phyloP scores from a whole-genome alignment of 2,888 invertebrate species.

The Pristionchus fissidentatus region DNA sequence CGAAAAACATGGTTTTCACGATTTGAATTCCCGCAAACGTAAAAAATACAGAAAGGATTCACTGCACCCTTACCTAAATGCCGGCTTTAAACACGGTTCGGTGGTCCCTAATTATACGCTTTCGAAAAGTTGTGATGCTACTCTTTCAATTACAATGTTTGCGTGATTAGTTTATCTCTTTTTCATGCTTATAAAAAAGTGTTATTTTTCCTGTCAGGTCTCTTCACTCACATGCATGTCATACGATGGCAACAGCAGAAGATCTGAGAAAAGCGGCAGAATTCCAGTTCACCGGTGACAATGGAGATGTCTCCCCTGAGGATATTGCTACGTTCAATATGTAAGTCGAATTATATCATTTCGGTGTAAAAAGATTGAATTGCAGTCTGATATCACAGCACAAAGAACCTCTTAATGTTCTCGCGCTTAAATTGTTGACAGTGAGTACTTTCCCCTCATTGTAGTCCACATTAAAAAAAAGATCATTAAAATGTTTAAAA shows the following conservation, averaged over 20 bases:
- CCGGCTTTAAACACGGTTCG: no score
- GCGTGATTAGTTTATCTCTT: no score
- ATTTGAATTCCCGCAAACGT: no score
- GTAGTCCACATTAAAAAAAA: background rate
- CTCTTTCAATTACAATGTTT: no score
- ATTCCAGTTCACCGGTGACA: constrained; percentile 8
- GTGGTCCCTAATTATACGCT: no score
- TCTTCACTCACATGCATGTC: no score
- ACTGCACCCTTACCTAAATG: no score
- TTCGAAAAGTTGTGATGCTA: no score
- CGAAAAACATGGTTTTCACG: no score
- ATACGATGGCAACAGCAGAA: constrained; percentile 13
- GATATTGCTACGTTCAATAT: constrained; percentile 27
- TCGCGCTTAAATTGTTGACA: constrained; percentile 23
- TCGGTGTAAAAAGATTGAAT: background rate
- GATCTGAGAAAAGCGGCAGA: constrained; percentile 26
- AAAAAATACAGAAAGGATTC: no score
- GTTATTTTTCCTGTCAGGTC: no score
- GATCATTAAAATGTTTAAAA: background rate
- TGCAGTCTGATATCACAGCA: constrained; percentile 34
- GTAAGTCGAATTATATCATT: background rate
- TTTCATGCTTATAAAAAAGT: no score
- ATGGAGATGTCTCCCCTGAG: constrained; percentile 36
- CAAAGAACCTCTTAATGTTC: constrained; percentile 12
- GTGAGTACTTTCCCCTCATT: background rate